phyloP scores from a whole-genome alignment of 2,797 vertebrate genomes.

The Lacerta agilis region DNA sequence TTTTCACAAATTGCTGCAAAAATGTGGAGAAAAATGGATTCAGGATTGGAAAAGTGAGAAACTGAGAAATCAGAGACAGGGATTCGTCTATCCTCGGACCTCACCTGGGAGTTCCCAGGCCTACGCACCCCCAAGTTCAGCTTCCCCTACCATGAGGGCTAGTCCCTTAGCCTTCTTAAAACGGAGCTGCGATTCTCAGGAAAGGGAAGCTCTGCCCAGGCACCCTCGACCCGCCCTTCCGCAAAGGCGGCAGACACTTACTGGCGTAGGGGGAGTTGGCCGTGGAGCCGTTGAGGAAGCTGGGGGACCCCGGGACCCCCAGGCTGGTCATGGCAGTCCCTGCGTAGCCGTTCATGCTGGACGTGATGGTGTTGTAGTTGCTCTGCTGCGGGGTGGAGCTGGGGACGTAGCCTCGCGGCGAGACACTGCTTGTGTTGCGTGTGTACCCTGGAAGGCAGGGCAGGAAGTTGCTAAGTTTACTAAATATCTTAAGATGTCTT shows the following conservation, averaged over 20 bases:
- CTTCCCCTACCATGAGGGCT: not conserved
- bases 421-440: constrained; percentile 89
- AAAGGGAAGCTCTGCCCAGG: not conserved
- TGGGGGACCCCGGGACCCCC: constrained; percentile 91
- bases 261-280: constrained; percentile 95
- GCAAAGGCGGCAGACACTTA: constrained; percentile 77
- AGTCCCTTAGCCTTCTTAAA: too few relatives aligned
- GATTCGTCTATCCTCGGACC: too few relatives aligned
- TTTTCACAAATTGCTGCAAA: too few relatives aligned
- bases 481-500: too few relatives aligned
- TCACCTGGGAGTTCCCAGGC: not conserved
- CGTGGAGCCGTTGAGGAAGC: constrained; percentile 94
- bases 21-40: too few relatives aligned
- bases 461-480: too few relatives aligned
- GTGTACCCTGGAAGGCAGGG: constrained; percentile 83
- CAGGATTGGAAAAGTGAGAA: too few relatives aligned
- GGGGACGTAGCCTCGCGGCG: constrained; percentile 87
- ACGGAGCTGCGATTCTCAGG: rapidly evolving
- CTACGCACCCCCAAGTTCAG: not conserved
- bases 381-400: constrained; percentile 93
- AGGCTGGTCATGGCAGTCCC: constrained; percentile 87
- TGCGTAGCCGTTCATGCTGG: constrained; percentile 90
- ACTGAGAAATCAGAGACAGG: too few relatives aligned
- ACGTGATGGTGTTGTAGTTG: constrained; percentile 88
- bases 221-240: not conserved